These are phyloP conservation scores for Malthinus flaveolus DNA, from an alignment of 2,888 invertebrate genomes.

Conservation along the genomic window DNA sequence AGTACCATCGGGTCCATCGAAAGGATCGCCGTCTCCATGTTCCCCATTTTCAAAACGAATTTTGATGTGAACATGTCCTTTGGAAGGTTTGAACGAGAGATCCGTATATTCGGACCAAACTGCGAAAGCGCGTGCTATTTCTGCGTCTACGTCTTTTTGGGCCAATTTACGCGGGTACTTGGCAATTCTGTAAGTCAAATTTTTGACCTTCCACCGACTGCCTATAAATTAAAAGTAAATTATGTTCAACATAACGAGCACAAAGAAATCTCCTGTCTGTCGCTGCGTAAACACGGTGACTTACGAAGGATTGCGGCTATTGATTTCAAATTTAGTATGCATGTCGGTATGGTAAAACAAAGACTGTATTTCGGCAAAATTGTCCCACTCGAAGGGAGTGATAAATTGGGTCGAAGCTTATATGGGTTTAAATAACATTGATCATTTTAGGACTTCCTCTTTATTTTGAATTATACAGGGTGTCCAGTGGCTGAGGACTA, in stretches of 20 bases:
- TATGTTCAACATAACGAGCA: not conserved
- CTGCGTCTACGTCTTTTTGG: slow-evolving; percentile 68
- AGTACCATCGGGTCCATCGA: slow-evolving; percentile 93
- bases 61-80: not conserved
- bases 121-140: slow-evolving; percentile 75
- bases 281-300: too few relatives aligned
- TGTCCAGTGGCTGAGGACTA: slow-evolving; percentile 20
- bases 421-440: not conserved
- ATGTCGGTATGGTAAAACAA: too few relatives aligned
- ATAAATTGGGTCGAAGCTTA: too few relatives aligned
- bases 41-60: slow-evolving; percentile 64
- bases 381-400: too few relatives aligned
- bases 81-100: not conserved
- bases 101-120: slow-evolving; percentile 71
- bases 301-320: too few relatives aligned
- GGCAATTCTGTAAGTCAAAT: slow-evolving; percentile 80
- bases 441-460: too few relatives aligned
- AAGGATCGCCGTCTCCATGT: slow-evolving; percentile 95
- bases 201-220: slow-evolving; percentile 85
- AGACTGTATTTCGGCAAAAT: too few relatives aligned
- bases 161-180: slow-evolving; percentile 75
- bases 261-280: too few relatives aligned
- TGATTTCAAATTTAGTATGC: too few relatives aligned
- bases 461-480: slow-evolving; percentile 9
- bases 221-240: slow-evolving; percentile 56